Conservation (phyloP, 2,888 invertebrate genomes). For the Drosophila birchii region DNA sequence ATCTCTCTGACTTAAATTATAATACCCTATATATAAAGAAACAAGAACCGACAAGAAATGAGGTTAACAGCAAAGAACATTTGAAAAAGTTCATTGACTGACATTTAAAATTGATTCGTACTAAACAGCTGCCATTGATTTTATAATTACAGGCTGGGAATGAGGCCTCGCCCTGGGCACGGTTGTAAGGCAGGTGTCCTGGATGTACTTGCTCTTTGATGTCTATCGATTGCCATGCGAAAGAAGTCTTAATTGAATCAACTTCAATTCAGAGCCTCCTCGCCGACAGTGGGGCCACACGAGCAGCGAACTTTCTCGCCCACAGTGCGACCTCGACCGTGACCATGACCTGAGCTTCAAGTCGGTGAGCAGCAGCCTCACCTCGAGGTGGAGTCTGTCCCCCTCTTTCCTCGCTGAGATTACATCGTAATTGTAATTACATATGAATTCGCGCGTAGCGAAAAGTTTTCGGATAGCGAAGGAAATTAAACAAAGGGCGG, state of each 20-base stretch:
- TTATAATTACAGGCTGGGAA: conserved; percentile 46
- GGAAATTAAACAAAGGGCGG: conserved; percentile 48
- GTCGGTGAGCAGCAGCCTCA: not conserved
- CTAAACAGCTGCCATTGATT: conserved; percentile 29
- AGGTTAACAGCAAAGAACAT: not conserved
- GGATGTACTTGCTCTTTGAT: conserved; percentile 16
- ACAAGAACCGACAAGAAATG: not conserved
- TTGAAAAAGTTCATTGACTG: conserved; percentile 21
- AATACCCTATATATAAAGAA: not conserved
- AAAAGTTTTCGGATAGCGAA: conserved; percentile 29
- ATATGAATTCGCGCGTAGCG: conserved; percentile 55
- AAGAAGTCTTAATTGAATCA: conserved; percentile 59
- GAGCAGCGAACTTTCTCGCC: conserved; percentile 45
- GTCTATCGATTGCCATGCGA: conserved; percentile 48
- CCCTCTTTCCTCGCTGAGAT: conserved; percentile 18
- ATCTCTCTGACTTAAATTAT: not conserved
- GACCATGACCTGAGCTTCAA: conserved; percentile 20
- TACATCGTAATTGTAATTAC: conserved; percentile 73
- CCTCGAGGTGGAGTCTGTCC: conserved; percentile 21
- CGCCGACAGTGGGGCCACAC: conserved; percentile 11
- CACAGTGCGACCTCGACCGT: conserved; percentile 21
- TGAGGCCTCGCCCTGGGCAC: not conserved
- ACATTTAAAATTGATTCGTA: conserved; percentile 12
- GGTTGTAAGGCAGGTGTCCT: not conserved
- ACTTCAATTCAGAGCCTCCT: conserved; percentile 28